A percentile compares a stretch with the other conserved stretches of the same genome.
These are phyloP conservation scores for Lasioglossum zephyrum DNA, from an alignment of 2,888 invertebrate genomes.

Conservation along the genomic window DNA sequence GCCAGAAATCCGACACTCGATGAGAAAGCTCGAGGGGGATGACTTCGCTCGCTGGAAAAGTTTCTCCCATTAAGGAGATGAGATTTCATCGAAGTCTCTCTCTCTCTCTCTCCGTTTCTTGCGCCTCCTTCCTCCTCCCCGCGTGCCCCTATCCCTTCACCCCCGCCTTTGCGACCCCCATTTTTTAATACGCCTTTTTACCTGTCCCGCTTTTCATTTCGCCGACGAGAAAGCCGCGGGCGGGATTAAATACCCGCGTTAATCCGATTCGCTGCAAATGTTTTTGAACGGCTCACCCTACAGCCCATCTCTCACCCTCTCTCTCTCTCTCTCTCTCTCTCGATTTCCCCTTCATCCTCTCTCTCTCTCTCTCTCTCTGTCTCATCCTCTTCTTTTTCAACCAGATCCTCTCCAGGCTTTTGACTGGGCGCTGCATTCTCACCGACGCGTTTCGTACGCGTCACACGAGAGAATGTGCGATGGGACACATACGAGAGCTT, in stretches of 20 bases:
- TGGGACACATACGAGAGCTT: conserved; percentile 11
- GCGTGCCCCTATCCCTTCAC: not conserved
- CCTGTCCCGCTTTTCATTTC: conserved; percentile 62
- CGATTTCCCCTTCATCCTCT: not conserved
- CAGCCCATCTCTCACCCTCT: not conserved
- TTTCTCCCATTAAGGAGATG: conserved; percentile 73
- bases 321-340: not conserved
- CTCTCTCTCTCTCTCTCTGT: not conserved
- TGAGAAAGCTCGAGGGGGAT: conserved; percentile 65
- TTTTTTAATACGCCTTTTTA: conserved; percentile 62
- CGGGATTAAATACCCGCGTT: conserved; percentile 72
- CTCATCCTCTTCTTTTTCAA: not conserved
- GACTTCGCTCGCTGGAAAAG: conserved; percentile 65
- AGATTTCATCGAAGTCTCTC: conserved; percentile 68
- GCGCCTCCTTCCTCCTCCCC: not conserved
- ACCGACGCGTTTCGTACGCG: conserved; percentile 17
- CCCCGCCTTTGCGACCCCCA: conserved; percentile 14
- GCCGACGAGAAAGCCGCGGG: conserved; percentile 67
- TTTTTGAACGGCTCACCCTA: conserved; percentile 60
- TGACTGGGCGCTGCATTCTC: conserved; percentile 39
- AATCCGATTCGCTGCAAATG: conserved; percentile 74
- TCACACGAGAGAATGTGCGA: conserved; percentile 33
- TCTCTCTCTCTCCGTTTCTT: not conserved
- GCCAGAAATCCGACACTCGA: conserved; percentile 73
- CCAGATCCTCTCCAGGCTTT: conserved; percentile 31